Evolutionary conservation across 2,797 vertebrate genomes (phyloP), one percentile per base, ranked within the genome.

Genomic region (Toxotes lorentzi): DNA sequence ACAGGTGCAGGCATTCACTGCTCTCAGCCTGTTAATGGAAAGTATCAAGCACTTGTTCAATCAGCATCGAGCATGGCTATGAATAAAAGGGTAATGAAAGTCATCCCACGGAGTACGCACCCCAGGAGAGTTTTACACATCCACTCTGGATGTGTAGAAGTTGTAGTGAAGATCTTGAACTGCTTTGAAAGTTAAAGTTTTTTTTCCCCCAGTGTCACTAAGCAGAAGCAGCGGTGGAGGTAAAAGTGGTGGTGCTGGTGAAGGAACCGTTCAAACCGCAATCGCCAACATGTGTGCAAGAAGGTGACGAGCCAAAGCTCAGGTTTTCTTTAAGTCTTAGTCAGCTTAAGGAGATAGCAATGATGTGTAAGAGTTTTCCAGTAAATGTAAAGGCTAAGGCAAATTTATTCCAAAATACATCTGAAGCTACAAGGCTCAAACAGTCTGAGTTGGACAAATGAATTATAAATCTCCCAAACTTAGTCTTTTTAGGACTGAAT

Each of bases 41-140:
- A 76, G 38, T 5, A 61, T 48, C 50, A 74, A 62, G 53, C 79
- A 23, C 81, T 83, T 45, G 70, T 69, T 50, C 45, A 62, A 79
- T 83, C 73, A 76, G 81, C 54, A 34, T 7, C 0, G 34, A 73
- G 70, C 43, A 35, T 75, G 73, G 77, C 75, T 58, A 13, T 66
- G 81, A 86, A 86, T 85, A 75, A 75, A 85, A 59, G 62, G 32
- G 71, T 58, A 65, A 68, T 84, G 45, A 76, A 77, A 79, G 70
- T 70, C 47, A 30, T 78, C 14, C 7, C n/a, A 41, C 2, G 50
- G 68, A 79, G 65, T 71, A 87, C 56, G 69, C 30, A 51, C 63
- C 65, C 23, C 7, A 1, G 66, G 62, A 70, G 48, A 24, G 43
- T 76, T 78, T 69, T 27, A n/a, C 23, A 58, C 69, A 30, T 74